Evolutionary conservation across 2,113 vertebrate species (phyloP), one percentile per base, ranked within the genome.

Genomic region (Regulus satrapa): DNA sequence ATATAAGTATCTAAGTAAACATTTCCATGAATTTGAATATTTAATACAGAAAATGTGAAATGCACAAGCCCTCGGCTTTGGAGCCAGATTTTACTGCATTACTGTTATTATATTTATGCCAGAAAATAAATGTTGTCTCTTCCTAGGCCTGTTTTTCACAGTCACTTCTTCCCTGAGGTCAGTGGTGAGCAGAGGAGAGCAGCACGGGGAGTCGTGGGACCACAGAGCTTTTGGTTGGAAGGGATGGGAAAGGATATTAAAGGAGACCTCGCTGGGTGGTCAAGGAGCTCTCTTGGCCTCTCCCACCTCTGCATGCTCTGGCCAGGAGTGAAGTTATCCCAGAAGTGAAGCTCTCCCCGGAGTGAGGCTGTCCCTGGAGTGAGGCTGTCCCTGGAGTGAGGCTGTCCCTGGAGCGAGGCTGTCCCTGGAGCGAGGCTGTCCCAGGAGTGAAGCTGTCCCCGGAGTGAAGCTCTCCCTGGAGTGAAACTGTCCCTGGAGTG

Each of bases 1-100:
- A 86, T 94, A 88, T 46, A 94, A 91, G 61, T 77, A n/a, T 88
- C 52, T 48, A 94, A 93, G 84, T 81, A 87, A 95, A 83, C 82
- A 92, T 76, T 80, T 90, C 82, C 75, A 49, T 45, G 59, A 62
- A 85, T 93, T 93, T 80, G 56, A 76, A 93, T 73, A 34, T 79
- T 66, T 73, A 36, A 90, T 73, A 79, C 66, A 24, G 49, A 34
- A 64, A 41, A 83, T 34, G 88, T 49, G 77, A 59, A 94, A 76
- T 36, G n/a, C 79, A 62, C 2, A 69, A 81, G 46, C 36, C 68
- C 64, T 56, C 0, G 2, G 21, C 51, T 68, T 20, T 6, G 4
- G 32, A 38, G 48, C 40, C 51, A 36, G 28, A 36, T 75, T 49
- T 75, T 24, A 2, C 38, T 49, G 25, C 9, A 13, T 11, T 32